Base-by-base conservation (phyloP, 2,797 vertebrate genomes). In the Acropternis orthonyx region DNA sequence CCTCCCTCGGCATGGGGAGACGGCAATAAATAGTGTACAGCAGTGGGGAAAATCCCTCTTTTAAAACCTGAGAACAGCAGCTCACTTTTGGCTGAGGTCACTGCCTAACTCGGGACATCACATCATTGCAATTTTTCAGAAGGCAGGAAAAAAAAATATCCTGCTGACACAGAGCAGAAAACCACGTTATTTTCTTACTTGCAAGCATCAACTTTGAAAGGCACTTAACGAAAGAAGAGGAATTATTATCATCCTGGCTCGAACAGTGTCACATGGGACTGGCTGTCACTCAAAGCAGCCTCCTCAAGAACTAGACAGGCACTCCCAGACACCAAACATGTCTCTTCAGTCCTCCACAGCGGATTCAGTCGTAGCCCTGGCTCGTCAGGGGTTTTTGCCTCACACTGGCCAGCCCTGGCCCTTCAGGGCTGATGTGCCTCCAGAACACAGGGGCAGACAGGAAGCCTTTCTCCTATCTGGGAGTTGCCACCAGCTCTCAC, bases 401-500 rank as follows among this genome's bases (percentile, higher is more conserved):
- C 2, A 24, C 56, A 23, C 17, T 39, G 85, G 63, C n/a, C 46
- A n/a, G 2, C 58, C 59, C 58, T 19, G 72, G 69, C 54, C 55
- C 62, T 39, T 4, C 32, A 5, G 1, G 3, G 82, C 73, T 86
- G 76, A 17, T 4, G 34, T 37, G 85, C 69, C 65, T 52, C 3
- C 58, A 17, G n/a, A 63, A 52, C 2, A 5, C 24, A 14, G 18
- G 23, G 46, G 67, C 30, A 68, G 86, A 43, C 92, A 94, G 92
- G 95, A 93, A 96, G 85, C 88, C 91, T 73, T 95, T 66, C 85
- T 89, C 59, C 85, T 95, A 88, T 92, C 95, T 89, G 78, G 73
- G 74, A 48, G 85, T 14, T 79, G 67, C 92, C 91, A 94, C 55
- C 82, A 84, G 48, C 63, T 71, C 85, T 92, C 87, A 27, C 62